Evolutionary conservation across 2,888 invertebrate species (phyloP).

Genomic region (Alentia gelatinosa): DNA sequence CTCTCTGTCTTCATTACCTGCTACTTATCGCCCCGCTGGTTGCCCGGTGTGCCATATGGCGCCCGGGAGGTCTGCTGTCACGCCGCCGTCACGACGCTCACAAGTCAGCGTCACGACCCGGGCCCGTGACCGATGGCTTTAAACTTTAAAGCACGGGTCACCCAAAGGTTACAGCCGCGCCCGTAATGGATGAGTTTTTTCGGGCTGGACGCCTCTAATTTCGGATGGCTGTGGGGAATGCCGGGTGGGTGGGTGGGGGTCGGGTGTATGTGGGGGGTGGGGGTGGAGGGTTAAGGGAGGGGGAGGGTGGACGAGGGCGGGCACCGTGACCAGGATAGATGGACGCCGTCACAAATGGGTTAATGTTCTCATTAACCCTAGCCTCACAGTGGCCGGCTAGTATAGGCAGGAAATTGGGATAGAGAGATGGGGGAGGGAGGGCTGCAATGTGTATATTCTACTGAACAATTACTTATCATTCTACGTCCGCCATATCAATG

Average conservation of each 20-base stretch:
- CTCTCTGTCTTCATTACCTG: neutral
- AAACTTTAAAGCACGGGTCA: neutral
- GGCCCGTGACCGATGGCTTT: neutral
- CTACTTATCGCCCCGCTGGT: neutral
- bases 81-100: neutral
- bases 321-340: slow-evolving; percentile 22
- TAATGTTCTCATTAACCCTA: slow-evolving; percentile 41
- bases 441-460: too few species aligned
- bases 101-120: neutral
- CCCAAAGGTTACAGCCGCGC: neutral
- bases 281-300: neutral
- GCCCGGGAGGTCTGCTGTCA: neutral
- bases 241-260: too few species aligned
- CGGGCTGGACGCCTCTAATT: slow-evolving; percentile 9
- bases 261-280: neutral
- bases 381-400: neutral
- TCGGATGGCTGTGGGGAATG: neutral
- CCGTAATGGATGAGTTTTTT: slow-evolving; percentile 40
- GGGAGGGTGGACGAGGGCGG: neutral
- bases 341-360: neutral
- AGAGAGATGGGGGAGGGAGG: too few species aligned
- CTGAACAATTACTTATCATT: too few species aligned
- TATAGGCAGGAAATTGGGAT: too few species aligned
- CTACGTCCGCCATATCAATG: too few species aligned
- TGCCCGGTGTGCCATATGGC: slow-evolving; percentile 13